These are phyloP conservation scores for Tragelaphus scriptus DNA, from an alignment of 2,113 vertebrate genomes.

Conservation along the genomic window DNA sequence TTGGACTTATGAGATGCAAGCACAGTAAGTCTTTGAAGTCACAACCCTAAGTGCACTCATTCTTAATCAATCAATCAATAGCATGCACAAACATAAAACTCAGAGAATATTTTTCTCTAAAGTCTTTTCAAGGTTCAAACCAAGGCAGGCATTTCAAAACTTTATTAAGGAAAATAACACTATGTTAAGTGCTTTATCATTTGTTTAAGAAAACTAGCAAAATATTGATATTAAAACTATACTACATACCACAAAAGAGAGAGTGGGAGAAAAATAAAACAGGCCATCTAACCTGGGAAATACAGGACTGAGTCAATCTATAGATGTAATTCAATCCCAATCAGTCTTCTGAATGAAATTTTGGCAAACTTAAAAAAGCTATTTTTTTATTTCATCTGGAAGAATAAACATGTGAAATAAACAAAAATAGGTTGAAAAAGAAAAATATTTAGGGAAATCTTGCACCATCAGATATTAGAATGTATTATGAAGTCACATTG, in stretches of 20 bases:
- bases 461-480: neutral
- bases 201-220: conserved; percentile 18
- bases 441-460: neutral
- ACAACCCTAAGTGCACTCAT: neutral
- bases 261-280: neutral
- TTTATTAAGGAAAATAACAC: neutral
- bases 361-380: neutral
- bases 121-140: neutral
- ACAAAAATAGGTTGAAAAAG: neutral
- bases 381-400: neutral
- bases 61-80: neutral
- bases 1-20: neutral
- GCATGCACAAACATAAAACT: neutral
- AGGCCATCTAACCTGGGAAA: neutral
- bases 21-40: neutral
- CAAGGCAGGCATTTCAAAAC: neutral
- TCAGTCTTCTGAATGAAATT: neutral
- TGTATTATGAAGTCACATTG: neutral
- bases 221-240: neutral
- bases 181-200: neutral
- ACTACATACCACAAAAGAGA: neutral
- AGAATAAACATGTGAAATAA: neutral
- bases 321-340: neutral
- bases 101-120: neutral
- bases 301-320: neutral